Evolutionary conservation across 2,113 vertebrate species (phyloP).

Genomic region (Rhabdornis inornatus): DNA sequence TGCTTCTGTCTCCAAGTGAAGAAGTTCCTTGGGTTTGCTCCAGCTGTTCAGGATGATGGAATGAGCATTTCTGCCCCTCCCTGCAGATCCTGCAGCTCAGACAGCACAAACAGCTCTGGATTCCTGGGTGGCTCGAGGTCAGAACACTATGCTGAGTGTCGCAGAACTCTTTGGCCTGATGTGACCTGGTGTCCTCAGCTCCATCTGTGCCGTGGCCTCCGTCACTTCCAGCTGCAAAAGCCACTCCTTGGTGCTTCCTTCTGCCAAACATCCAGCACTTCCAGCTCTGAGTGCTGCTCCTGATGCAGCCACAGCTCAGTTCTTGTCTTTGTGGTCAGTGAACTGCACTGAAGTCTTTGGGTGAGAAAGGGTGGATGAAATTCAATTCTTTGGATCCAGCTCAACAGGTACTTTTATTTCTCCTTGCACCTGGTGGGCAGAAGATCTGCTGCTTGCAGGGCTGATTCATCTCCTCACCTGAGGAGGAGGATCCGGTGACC

Average conservation of each 20-base stretch:
- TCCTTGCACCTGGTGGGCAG: conserved; percentile 33
- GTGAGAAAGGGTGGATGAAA: not conserved
- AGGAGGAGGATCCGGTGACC: conserved; percentile 32
- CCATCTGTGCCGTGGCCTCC: not conserved
- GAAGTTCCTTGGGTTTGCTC: not conserved
- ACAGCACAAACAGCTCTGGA: not conserved
- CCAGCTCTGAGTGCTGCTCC: not conserved
- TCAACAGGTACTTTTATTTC: not conserved
- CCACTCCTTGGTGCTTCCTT: not conserved
- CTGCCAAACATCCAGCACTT: not conserved
- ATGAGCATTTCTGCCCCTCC: conserved; percentile 5
- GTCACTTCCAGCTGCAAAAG: not conserved
- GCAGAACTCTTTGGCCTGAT: not conserved
- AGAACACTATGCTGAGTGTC: not conserved
- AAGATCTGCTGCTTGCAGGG: not conserved
- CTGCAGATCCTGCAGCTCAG: not conserved
- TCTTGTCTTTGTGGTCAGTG: not conserved
- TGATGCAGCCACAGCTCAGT: fast-evolving
- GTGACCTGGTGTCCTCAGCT: not conserved
- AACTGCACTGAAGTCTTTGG: not conserved
- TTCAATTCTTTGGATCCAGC: not conserved
- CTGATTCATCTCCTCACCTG: conserved; percentile 38
- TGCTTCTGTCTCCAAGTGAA: not conserved
- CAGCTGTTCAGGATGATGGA: not conserved
- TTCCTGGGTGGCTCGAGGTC: not conserved